These are phyloP conservation scores for Achlya flavicornis DNA, from an alignment of 2,888 invertebrate genomes.

Conservation along the genomic window DNA sequence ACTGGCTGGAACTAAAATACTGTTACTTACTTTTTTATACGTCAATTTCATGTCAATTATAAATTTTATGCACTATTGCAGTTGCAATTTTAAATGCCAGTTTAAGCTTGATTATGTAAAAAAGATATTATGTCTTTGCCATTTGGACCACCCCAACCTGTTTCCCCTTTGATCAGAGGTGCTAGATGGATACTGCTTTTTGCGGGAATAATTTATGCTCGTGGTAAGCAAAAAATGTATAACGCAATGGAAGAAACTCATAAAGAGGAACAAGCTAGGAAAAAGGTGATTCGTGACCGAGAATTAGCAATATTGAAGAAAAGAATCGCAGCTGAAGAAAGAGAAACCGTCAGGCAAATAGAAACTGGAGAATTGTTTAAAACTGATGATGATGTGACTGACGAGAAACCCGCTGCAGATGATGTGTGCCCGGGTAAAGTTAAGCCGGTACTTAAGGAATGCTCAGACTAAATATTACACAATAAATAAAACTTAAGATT, in stretches of 20 bases:
- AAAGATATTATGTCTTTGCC: slow-evolving; percentile 51
- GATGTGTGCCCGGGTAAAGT: background rate
- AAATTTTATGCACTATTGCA: background rate
- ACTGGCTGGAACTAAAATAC: background rate
- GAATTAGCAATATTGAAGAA: slow-evolving; percentile 54
- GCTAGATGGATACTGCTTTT: slow-evolving; percentile 60
- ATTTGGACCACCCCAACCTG: slow-evolving; percentile 64
- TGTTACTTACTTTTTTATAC: background rate
- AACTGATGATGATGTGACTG: slow-evolving; percentile 20
- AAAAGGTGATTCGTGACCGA: slow-evolving; percentile 61
- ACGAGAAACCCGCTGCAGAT: too few relatives aligned
- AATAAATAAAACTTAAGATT: too few relatives aligned
- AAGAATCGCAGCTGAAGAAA: slow-evolving; percentile 62
- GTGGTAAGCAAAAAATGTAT: slow-evolving; percentile 59
- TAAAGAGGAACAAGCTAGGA: slow-evolving; percentile 58
- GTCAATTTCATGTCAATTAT: background rate
- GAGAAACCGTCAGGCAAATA: slow-evolving; percentile 49
- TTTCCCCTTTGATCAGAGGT: slow-evolving; percentile 73
- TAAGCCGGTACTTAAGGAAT: background rate
- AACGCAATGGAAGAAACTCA: slow-evolving; percentile 48
- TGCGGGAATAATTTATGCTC: slow-evolving; percentile 68
- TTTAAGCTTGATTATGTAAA: background rate
- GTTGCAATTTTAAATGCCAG: background rate
- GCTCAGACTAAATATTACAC: background rate
- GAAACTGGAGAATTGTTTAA: slow-evolving; percentile 65